A percentile compares a stretch with the other conserved stretches of the same genome.
Conservation (phyloP, 2,797 vertebrate genomes). For the Phrynocephalus forsythii region DNA sequence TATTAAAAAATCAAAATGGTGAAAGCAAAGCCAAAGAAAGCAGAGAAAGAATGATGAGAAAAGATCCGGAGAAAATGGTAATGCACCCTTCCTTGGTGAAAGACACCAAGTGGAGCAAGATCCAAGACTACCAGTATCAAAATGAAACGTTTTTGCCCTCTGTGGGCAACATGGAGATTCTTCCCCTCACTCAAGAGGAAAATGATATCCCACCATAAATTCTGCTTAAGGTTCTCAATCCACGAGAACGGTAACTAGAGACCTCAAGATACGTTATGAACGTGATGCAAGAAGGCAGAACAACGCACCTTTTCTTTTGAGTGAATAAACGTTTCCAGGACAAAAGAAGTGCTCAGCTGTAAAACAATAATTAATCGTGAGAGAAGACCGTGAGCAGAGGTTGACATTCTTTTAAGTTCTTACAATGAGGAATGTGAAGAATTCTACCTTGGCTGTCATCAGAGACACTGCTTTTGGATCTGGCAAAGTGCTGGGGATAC, state of each 20-base stretch:
- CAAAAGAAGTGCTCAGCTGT: constrained; percentile 98
- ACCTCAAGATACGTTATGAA: neutral
- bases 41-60: neutral
- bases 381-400: constrained; percentile 39
- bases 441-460: constrained; percentile 96
- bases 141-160: no score
- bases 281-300: neutral
- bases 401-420: neutral
- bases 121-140: neutral
- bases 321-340: constrained; percentile 98
- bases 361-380: constrained; percentile 69
- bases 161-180: neutral
- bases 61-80: neutral
- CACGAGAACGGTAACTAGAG: neutral
- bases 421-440: neutral
- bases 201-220: neutral
- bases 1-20: neutral
- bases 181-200: neutral
- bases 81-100: neutral
- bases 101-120: neutral
- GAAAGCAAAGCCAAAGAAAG: neutral
- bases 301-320: constrained; percentile 96
- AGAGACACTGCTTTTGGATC: constrained; percentile 97
- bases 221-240: neutral
- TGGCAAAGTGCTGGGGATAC: constrained; percentile 96